Evolutionary conservation across 2,888 invertebrate species (phyloP).

Genomic region (Erpobdella octoculata): DNA sequence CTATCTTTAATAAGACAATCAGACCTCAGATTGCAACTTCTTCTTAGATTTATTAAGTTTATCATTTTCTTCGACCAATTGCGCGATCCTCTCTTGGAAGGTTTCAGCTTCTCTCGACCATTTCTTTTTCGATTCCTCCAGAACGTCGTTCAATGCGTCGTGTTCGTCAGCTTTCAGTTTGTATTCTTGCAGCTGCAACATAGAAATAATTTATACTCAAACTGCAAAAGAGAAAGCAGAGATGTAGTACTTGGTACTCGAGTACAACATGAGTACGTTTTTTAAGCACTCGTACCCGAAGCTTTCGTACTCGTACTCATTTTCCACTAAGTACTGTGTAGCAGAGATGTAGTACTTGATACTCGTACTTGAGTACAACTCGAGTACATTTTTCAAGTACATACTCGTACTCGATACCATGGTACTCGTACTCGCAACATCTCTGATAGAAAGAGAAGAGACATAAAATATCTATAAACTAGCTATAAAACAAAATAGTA

Average conservation of each 20-base stretch:
- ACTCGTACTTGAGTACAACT: too few species aligned
- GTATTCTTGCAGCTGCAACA: constrained; percentile 54
- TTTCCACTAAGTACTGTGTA: too few species aligned
- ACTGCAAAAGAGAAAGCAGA: not conserved
- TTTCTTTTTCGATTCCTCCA: constrained; percentile 90
- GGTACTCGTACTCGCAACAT: too few species aligned
- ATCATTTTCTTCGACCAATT: constrained; percentile 73
- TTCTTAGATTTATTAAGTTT: constrained; percentile 93
- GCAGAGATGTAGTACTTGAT: too few species aligned
- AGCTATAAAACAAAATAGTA: not conserved
- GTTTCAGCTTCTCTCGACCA: constrained; percentile 58
- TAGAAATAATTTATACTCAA: not conserved
- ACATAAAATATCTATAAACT: not conserved
- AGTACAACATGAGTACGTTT: too few species aligned
- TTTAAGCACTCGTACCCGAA: too few species aligned
- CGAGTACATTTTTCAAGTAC: too few species aligned
- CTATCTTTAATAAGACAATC: not conserved
- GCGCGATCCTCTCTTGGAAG: constrained; percentile 74
- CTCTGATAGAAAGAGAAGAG: not conserved
- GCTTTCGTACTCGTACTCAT: too few species aligned
- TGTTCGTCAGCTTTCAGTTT: constrained; percentile 94
- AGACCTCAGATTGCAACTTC: constrained; percentile 86
- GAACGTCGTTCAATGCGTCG: constrained; percentile 65
- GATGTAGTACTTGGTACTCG: too few species aligned
- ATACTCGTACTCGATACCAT: too few species aligned